Conservation (phyloP, 2,888 invertebrate species). For the Parapristionchus giblindavisi region DNA sequence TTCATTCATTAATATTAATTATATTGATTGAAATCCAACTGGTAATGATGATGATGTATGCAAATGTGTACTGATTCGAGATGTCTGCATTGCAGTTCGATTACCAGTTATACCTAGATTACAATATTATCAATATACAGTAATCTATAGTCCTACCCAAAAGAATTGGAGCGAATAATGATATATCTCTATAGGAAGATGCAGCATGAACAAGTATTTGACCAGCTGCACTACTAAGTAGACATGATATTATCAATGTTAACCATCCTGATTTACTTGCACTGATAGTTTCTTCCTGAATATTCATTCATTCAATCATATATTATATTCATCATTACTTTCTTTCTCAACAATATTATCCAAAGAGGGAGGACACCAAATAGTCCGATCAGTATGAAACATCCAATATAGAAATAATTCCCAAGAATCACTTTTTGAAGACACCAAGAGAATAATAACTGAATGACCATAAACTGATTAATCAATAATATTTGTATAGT, state of each 20-base stretch:
- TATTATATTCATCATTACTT: not conserved
- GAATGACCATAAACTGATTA: not conserved
- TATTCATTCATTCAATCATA: not conserved
- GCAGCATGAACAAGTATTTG: not conserved
- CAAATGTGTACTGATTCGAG: slow-evolving; percentile 23
- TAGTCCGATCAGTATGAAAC: not conserved
- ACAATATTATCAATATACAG: not conserved
- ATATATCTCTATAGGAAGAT: slow-evolving; percentile 1
- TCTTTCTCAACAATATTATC: slow-evolving; percentile 3
- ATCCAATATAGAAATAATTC: not conserved
- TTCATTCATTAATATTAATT: not conserved
- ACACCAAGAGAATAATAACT: not conserved
- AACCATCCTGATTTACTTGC: slow-evolving; percentile 16
- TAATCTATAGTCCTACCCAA: slow-evolving; percentile 11
- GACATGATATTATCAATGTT: not conserved
- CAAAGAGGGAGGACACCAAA: not conserved
- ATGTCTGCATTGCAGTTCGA: slow-evolving; percentile 22
- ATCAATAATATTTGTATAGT: not conserved
- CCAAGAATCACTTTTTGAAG: not conserved
- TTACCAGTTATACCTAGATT: slow-evolving; percentile 11
- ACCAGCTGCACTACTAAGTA: slow-evolving; percentile 12
- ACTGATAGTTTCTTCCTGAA: slow-evolving; percentile 12
- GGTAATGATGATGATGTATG: slow-evolving; percentile 13
- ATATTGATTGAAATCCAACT: not conserved
- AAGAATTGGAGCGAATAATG: slow-evolving; percentile 15